phyloP scores from a whole-genome alignment of 2,888 invertebrate species.

The Temnothorax rugatulus region DNA sequence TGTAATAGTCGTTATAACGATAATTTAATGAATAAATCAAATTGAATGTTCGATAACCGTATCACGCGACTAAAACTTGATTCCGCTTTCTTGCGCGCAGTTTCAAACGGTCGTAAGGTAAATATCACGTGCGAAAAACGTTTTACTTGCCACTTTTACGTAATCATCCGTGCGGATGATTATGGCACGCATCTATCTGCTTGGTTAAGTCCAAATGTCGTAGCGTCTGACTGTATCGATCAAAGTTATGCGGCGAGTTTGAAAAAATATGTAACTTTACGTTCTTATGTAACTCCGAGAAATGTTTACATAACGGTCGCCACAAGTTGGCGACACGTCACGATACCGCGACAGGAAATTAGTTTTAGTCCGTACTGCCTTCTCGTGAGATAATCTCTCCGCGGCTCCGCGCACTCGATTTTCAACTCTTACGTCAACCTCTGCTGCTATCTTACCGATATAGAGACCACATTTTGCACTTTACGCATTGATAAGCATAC shows the following conservation, averaged over 20 bases:
- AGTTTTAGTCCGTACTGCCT: slow-evolving; percentile 62
- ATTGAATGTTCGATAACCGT: slow-evolving; percentile 8
- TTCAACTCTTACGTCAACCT: slow-evolving; percentile 41
- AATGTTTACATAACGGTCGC: slow-evolving; percentile 55
- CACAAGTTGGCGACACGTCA: slow-evolving; percentile 48
- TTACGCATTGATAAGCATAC: slow-evolving; percentile 22
- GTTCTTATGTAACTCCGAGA: slow-evolving; percentile 55
- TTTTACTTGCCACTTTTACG: slow-evolving; percentile 34
- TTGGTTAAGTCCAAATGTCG: slow-evolving; percentile 56
- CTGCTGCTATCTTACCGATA: slow-evolving; percentile 42
- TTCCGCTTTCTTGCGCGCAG: slow-evolving; percentile 5
- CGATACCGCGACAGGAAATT: slow-evolving; percentile 57
- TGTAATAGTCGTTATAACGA: not conserved
- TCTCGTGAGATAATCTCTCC: slow-evolving; percentile 40
- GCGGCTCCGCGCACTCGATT: slow-evolving; percentile 39
- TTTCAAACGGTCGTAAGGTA: slow-evolving; percentile 3
- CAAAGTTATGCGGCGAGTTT: slow-evolving; percentile 56
- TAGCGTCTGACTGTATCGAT: slow-evolving; percentile 52
- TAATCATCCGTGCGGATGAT: slow-evolving; percentile 46
- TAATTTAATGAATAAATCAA: slow-evolving; percentile 36
- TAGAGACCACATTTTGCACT: slow-evolving; percentile 30
- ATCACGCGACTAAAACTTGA: slow-evolving; percentile 35
- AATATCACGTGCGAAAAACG: slow-evolving; percentile 36
- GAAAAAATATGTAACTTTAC: slow-evolving; percentile 32
- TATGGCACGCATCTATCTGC: slow-evolving; percentile 50